These are phyloP conservation scores for Diarsia dahlii DNA, from an alignment of 2,888 invertebrate genomes.

Conservation along the genomic window DNA sequence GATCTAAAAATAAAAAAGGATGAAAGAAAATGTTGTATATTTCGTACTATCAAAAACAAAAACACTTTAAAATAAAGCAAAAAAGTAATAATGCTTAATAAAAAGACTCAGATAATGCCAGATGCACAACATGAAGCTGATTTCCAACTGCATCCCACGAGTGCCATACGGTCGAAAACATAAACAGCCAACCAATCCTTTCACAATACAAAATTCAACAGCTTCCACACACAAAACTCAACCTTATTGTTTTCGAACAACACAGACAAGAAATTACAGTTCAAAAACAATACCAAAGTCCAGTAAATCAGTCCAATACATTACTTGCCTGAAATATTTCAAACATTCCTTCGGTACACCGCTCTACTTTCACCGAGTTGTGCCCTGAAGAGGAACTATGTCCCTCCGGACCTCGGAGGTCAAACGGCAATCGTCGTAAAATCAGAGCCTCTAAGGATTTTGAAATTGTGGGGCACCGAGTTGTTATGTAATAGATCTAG, in stretches of 20 bases:
- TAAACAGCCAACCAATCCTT: background rate
- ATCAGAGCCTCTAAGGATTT: slow-evolving; percentile 11
- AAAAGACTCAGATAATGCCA: too few relatives aligned
- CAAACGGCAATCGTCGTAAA: slow-evolving; percentile 33
- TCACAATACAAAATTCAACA: background rate
- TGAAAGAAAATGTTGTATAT: too few relatives aligned
- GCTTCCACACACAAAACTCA: background rate
- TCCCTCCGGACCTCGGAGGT: slow-evolving; percentile 22
- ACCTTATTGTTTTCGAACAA: background rate
- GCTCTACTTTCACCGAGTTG: slow-evolving; percentile 20
- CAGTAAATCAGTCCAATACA: slow-evolving; percentile 40
- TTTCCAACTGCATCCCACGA: too few relatives aligned
- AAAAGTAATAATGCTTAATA: too few relatives aligned
- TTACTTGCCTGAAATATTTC: slow-evolving; percentile 36
- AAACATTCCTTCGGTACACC: slow-evolving; percentile 36
- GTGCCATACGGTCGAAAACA: too few relatives aligned
- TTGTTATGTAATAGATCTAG: slow-evolving; percentile 1
- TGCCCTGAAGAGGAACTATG: slow-evolving; percentile 22
- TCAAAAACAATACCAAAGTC: slow-evolving; percentile 26
- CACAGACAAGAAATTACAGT: background rate
- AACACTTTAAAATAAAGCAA: too few relatives aligned
- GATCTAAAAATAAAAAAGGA: background rate
- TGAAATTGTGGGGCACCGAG: background rate
- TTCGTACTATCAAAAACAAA: too few relatives aligned
- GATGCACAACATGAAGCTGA: too few relatives aligned